These are phyloP conservation scores for Hydractinia echinata DNA, from an alignment of 30 jellyfish, hydroid and myxozoan species.

Conservation along the genomic window DNA sequence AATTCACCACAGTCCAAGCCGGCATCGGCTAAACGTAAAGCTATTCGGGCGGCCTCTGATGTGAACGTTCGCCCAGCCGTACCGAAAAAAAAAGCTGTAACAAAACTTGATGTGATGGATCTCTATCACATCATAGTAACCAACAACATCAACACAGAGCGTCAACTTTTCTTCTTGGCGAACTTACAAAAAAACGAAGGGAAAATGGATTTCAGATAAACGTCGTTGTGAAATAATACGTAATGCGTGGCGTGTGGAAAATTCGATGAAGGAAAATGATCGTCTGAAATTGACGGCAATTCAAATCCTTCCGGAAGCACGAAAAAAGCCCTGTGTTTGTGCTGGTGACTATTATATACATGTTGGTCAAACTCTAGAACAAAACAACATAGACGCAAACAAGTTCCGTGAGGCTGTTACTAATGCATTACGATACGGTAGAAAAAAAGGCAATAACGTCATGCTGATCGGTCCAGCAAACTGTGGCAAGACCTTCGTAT, in stretches of 20 bases:
- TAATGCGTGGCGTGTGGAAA: neutral
- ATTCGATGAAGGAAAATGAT: neutral
- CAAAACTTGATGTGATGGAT: no score
- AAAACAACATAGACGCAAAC: neutral
- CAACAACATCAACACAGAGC: neutral
- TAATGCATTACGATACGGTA: no score
- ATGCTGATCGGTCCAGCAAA: conserved; percentile 22
- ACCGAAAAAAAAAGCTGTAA: no score
- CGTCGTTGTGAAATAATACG: neutral
- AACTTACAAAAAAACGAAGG: neutral
- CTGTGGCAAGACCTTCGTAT: conserved; percentile 19
- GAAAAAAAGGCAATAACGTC: neutral
- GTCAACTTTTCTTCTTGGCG: neutral
- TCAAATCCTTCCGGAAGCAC: neutral
- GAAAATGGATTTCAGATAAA: neutral
- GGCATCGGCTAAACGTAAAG: no score
- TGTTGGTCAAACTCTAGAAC: neutral
- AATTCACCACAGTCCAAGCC: no score
- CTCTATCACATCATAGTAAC: neutral
- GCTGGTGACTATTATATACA: neutral
- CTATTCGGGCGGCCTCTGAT: no score
- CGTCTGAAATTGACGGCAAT: neutral
- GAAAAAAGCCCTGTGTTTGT: neutral
- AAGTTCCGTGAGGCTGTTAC: neutral
- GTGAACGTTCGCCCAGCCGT: no score